These are phyloP conservation scores for Scalopus aquaticus DNA, from an alignment of 2,113 vertebrate species.

Conservation along the genomic window DNA sequence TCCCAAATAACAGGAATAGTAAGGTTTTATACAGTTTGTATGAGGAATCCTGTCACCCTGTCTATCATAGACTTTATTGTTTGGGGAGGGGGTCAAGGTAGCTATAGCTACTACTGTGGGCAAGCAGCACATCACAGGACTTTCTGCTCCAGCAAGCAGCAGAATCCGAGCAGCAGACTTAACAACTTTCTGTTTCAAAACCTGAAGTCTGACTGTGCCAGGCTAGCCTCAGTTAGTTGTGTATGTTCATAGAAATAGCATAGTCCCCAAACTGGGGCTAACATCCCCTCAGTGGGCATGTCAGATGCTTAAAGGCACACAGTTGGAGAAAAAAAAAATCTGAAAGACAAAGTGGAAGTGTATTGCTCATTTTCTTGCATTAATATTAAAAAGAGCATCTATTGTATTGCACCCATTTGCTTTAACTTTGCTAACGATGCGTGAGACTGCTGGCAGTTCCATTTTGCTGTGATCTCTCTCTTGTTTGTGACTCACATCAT, in stretches of 20 bases:
- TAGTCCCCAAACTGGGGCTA: not conserved
- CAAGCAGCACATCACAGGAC: too few species aligned
- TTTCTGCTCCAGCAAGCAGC: too few species aligned
- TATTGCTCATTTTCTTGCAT: not conserved
- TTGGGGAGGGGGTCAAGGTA: too few species aligned
- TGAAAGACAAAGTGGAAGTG: not conserved
- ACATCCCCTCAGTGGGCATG: not conserved
- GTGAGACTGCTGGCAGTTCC: fast-evolving
- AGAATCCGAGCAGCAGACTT: too few species aligned
- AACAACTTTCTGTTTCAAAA: too few species aligned
- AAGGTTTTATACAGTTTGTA: too few species aligned
- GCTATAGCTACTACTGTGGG: too few species aligned
- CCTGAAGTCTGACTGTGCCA: not conserved
- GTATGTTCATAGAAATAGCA: not conserved
- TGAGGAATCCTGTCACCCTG: too few species aligned
- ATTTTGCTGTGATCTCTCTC: not conserved
- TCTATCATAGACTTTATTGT: too few species aligned
- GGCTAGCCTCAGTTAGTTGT: not conserved
- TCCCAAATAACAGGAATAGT: too few species aligned
- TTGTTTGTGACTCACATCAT: not conserved
- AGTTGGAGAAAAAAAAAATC: not conserved
- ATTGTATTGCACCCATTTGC: fast-evolving
- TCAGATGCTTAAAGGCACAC: not conserved
- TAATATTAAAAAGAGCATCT: not conserved
- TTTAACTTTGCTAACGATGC: not conserved